Conservation (phyloP, 2,888 invertebrate genomes). For the Tanaodytes sp. region DNA sequence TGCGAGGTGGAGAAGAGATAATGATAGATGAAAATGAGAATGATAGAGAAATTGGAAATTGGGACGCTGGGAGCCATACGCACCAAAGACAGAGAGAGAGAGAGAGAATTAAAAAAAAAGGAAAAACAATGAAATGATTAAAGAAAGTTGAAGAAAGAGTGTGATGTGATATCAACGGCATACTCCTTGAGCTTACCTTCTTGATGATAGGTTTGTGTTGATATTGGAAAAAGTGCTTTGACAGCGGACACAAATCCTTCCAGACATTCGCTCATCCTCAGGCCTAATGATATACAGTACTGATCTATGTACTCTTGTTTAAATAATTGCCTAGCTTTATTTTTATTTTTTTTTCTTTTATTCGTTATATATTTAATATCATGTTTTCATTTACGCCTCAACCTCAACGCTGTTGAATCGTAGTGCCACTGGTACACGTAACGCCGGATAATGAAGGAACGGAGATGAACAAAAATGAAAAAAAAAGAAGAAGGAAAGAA, state of each 20-base stretch:
- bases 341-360: constrained; percentile 41
- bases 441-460: background rate
- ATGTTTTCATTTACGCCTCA: constrained; percentile 44
- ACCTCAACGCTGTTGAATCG: no score
- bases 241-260: constrained; percentile 72
- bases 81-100: constrained; percentile 7
- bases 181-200: constrained; percentile 70
- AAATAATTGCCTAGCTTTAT: constrained; percentile 62
- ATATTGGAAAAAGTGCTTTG: constrained; percentile 72
- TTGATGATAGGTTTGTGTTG: constrained; percentile 71
- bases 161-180: constrained; percentile 62
- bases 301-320: constrained; percentile 69
- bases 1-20: no score
- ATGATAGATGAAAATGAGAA: no score
- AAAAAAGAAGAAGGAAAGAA: background rate
- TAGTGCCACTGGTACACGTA: no score
- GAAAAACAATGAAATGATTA: constrained; percentile 50
- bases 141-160: constrained; percentile 58
- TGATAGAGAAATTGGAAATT: no score
- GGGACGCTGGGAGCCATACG: no score
- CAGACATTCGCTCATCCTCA: constrained; percentile 72
- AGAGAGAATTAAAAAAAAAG: background rate
- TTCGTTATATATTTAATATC: constrained; percentile 41
- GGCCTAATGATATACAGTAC: constrained; percentile 71
- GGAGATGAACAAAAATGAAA: constrained; percentile 6